These are phyloP conservation scores for Mesembrinibis cayennensis DNA, from an alignment of 2,113 vertebrate genomes.

Conservation along the genomic window DNA sequence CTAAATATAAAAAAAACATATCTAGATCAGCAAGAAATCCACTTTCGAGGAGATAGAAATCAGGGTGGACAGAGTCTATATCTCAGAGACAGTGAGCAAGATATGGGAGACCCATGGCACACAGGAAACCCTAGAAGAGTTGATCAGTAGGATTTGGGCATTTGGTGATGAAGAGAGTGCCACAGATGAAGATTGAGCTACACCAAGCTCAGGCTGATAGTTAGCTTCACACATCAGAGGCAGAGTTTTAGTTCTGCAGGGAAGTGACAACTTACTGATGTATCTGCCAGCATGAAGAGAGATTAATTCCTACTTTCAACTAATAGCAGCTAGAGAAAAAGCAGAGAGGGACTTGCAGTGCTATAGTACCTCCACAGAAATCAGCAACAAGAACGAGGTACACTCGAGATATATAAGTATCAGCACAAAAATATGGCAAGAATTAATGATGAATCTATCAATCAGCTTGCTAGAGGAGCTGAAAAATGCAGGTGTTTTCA, in stretches of 20 bases:
- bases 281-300: background rate
- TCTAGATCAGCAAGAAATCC: background rate
- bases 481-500: background rate
- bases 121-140: background rate
- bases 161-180: too few species aligned
- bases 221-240: background rate
- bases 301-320: background rate
- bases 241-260: background rate
- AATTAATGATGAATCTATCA: background rate
- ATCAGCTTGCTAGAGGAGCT: background rate
- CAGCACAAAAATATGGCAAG: background rate
- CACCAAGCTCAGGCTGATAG: fast-evolving
- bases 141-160: background rate
- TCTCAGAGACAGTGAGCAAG: background rate
- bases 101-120: background rate
- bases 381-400: fast-evolving
- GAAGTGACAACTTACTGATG: background rate
- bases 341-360: fast-evolving
- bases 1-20: background rate
- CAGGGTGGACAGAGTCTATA: fast-evolving
- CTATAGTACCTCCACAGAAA: background rate
- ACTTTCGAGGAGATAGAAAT: background rate
- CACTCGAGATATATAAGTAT: background rate
- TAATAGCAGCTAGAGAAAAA: background rate
- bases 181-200: background rate